Conservation (phyloP, 1,140 invertebrate species). For the Ectropis grisescens region DNA sequence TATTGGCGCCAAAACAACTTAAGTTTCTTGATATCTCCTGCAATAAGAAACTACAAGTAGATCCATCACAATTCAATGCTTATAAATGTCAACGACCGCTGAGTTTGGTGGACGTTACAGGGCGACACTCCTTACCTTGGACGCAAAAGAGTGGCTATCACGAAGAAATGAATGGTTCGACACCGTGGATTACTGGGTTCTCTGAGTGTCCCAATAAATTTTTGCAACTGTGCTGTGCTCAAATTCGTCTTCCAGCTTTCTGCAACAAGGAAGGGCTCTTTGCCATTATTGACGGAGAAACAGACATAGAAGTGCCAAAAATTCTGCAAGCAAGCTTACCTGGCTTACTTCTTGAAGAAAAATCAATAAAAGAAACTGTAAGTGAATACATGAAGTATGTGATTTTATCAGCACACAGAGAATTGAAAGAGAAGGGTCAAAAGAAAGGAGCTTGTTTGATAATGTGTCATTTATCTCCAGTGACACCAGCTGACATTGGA, state of each 20-base stretch:
- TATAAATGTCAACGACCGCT: slow-evolving; percentile 84
- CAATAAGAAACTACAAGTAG: slow-evolving; percentile 83
- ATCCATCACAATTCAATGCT: slow-evolving; percentile 83
- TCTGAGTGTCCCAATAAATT: slow-evolving; percentile 84
- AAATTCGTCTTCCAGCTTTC: slow-evolving; percentile 82
- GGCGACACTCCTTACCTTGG: slow-evolving; percentile 78
- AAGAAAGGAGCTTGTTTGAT: slow-evolving; percentile 79
- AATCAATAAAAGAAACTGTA: slow-evolving; percentile 82
- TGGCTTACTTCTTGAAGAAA: slow-evolving; percentile 81
- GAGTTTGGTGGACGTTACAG: slow-evolving; percentile 86
- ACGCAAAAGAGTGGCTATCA: slow-evolving; percentile 72
- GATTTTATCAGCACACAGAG: slow-evolving; percentile 80
- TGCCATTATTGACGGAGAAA: slow-evolving; percentile 85
- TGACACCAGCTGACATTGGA: slow-evolving; percentile 63
- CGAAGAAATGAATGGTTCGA: slow-evolving; percentile 69
- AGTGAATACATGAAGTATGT: slow-evolving; percentile 89
- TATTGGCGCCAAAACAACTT: slow-evolving; percentile 83
- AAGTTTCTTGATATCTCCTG: slow-evolving; percentile 89
- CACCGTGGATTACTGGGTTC: slow-evolving; percentile 85
- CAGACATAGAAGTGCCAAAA: slow-evolving; percentile 76
- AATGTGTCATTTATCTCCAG: slow-evolving; percentile 78
- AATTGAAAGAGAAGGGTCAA: slow-evolving; percentile 79
- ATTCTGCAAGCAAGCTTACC: slow-evolving; percentile 81
- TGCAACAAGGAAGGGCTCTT: slow-evolving; percentile 85
- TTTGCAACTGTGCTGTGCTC: slow-evolving; percentile 80